Evolutionary conservation across 2,888 invertebrate species (phyloP).

Genomic region (Diachrysia chrysitis): DNA sequence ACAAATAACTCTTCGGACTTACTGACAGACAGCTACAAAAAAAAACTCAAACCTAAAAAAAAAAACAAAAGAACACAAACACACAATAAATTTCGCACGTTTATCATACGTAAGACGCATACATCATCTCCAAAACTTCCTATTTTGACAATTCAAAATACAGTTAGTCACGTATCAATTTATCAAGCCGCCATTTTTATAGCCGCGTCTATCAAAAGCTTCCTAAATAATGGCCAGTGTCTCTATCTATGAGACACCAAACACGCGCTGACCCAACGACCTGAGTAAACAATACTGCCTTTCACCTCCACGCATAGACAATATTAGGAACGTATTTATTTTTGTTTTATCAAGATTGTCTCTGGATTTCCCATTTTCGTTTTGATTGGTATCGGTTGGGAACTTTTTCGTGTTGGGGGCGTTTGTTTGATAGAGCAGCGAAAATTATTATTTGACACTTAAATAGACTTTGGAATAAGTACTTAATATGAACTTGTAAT

Average conservation of each 20-base stretch:
- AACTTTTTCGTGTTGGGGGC: constrained; percentile 10
- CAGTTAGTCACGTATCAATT: constrained; percentile 61
- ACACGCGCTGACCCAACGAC: constrained; percentile 60
- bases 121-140: constrained; percentile 38
- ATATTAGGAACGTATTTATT: constrained; percentile 63
- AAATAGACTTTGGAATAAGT: too few species aligned
- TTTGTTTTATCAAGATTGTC: constrained; percentile 59
- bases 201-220: constrained; percentile 50
- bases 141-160: constrained; percentile 48
- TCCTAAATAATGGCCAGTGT: constrained; percentile 61
- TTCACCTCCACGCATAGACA: constrained; percentile 63
- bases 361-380: constrained; percentile 54
- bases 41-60: too few species aligned
- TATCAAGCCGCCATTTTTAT: constrained; percentile 58
- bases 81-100: constrained; percentile 34
- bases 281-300: constrained; percentile 65
- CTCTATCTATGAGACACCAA: constrained; percentile 50
- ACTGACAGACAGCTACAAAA: too few species aligned
- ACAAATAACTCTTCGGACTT: too few species aligned
- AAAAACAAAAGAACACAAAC: neutral
- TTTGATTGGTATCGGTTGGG: constrained; percentile 37
- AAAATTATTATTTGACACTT: neutral
- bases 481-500: too few species aligned
- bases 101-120: constrained; percentile 38
- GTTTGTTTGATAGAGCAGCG: neutral